Evolutionary conservation across 2,888 invertebrate species (phyloP), one percentile per base, ranked within the genome.

Genomic region (Leptinotarsa rubiginosa): DNA sequence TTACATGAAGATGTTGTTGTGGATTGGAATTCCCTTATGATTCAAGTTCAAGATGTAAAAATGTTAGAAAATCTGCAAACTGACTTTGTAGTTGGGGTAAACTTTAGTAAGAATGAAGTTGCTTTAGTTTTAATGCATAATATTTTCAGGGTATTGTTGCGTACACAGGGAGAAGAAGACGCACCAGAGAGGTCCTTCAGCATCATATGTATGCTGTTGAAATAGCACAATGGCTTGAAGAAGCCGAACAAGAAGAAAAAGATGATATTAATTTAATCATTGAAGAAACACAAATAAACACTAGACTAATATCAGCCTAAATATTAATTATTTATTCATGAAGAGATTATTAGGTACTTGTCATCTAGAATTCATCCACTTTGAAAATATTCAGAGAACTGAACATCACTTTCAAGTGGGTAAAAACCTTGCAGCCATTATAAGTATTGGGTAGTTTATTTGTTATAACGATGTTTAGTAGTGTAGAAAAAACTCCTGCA

Each of bases 151-250:
- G 90, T 12, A 88, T 88, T n/a, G 91, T 92, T n/a, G 90, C 91
- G 7, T 95, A 93, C 85, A 91, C 93, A 65, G 95, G 95, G 0
- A 91, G 92, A n/a, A 88, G 94, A 70, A 92, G 93, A 3, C 89
- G 94, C 65, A 95, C 93, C 54, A 90, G 94, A 82, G 94, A 94
- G 84, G 94, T 95, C 15, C 88, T 95, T 25, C 94, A 94, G 84
- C 89, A 92, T 79, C 90, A 93, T 82, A 95, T 95, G 94, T 95
- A 95, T 86, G 92, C 91, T 77, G 86, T 90, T 12, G 94, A 95
- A 83, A 94, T 95, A 83, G 91, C 91, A 77, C 92, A 92, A 83
- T 95, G 95, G 95, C 87, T 94, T 49, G 88, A 91, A 1, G 93
- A 94, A 83, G 93, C 92, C 2, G 92, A 92, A 54, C 69, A 79